Conservation (phyloP, 2,797 vertebrate genomes). For the Pangasius sanitwongsei region DNA sequence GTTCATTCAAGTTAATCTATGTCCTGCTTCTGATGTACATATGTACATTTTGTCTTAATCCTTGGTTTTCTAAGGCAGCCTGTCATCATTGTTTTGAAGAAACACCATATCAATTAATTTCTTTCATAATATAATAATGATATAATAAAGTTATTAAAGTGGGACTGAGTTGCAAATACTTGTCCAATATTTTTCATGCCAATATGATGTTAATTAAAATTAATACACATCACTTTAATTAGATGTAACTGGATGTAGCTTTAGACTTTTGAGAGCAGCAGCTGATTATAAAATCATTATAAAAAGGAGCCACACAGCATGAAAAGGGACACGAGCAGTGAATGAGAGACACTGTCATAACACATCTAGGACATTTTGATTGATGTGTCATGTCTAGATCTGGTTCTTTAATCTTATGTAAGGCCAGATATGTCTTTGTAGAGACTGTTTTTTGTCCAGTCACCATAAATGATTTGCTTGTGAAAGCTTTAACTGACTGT, state of each 20-base stretch:
- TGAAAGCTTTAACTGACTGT: not conserved
- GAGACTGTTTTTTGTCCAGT: not conserved
- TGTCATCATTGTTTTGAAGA: not conserved
- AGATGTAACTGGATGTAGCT: not conserved
- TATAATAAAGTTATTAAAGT: constrained; percentile 11
- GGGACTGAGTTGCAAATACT: not conserved
- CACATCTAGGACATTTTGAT: constrained; percentile 19
- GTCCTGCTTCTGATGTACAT: constrained; percentile 58
- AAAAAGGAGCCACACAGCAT: not conserved
- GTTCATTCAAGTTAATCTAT: not conserved
- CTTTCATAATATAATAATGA: not conserved
- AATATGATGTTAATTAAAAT: not conserved
- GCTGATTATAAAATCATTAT: constrained; percentile 9
- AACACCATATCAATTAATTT: not conserved
- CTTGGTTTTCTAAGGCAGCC: not conserved
- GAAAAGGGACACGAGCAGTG: not conserved
- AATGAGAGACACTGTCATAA: constrained; percentile 23
- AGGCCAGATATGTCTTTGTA: not conserved
- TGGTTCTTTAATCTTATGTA: not conserved
- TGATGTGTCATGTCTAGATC: not conserved
- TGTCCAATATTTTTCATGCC: not conserved
- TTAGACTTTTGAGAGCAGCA: not conserved
- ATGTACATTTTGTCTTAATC: constrained; percentile 47
- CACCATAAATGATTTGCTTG: not conserved
- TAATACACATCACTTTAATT: not conserved